These are phyloP conservation scores for Fulmarus glacialis DNA, from an alignment of 2,113 vertebrate genomes.

Conservation along the genomic window DNA sequence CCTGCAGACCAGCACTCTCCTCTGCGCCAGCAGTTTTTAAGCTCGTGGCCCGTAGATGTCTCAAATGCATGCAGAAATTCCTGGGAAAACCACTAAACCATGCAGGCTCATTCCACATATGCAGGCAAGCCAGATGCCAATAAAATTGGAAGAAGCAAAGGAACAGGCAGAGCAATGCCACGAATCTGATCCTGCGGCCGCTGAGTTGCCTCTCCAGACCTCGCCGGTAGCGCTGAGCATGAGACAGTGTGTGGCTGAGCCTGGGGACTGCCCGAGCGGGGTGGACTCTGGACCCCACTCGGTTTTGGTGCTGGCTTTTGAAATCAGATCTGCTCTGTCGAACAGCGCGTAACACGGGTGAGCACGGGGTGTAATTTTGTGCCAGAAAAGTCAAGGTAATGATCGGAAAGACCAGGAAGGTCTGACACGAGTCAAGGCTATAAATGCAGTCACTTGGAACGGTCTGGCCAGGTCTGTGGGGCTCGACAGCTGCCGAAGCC, in stretches of 20 bases:
- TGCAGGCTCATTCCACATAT: accelerated
- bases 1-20: not conserved
- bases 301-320: not conserved
- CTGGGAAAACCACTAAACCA: not conserved
- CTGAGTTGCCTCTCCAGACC: not conserved
- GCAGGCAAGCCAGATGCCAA: not conserved
- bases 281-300: not conserved
- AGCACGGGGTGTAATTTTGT: not conserved
- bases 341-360: not conserved
- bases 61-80: not conserved
- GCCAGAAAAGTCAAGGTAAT: not conserved
- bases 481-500: not conserved
- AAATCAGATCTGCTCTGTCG: not conserved
- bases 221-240: accelerated
- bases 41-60: not conserved
- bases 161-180: not conserved
- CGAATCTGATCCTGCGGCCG: accelerated
- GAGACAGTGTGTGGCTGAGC: not conserved
- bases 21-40: not conserved
- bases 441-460: not conserved
- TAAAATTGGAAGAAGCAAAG: not conserved
- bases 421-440: not conserved
- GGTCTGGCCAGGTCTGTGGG: not conserved
- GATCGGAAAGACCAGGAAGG: not conserved
- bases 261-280: accelerated